phyloP scores from a whole-genome alignment of 1,140 invertebrate species.

The Berghia stephanieae region DNA sequence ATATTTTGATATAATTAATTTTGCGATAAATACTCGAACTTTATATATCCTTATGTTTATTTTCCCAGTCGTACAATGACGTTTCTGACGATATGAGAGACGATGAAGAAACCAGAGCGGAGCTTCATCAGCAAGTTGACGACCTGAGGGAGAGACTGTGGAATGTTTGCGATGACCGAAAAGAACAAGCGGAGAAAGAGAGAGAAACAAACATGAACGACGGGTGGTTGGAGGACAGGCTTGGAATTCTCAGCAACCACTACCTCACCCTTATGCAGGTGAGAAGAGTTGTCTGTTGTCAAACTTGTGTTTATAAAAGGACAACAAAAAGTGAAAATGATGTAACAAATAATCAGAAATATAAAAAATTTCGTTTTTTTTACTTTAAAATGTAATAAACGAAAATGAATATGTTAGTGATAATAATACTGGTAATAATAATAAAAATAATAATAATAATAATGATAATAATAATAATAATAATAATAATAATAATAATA shows the following conservation, averaged over 20 bases:
- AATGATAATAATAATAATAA: too few species aligned
- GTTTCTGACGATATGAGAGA: conserved; percentile 66
- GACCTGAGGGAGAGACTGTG: conserved; percentile 65
- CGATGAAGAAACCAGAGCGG: conserved; percentile 65
- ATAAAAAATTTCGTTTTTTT: too few species aligned
- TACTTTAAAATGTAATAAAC: too few species aligned
- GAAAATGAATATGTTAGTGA: too few species aligned
- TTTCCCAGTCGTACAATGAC: conserved; percentile 63
- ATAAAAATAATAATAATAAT: too few species aligned
- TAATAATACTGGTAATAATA: too few species aligned
- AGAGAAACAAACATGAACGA: conserved; percentile 60
- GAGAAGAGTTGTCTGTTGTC: not conserved
- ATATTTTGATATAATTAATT: too few species aligned
- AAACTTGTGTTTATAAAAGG: not conserved
- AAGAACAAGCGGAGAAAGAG: conserved; percentile 65
- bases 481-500: too few species aligned
- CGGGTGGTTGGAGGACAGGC: conserved; percentile 66
- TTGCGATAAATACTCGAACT: too few species aligned
- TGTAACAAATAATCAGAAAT: too few species aligned
- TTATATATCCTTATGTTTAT: not conserved
- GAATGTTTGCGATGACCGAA: conserved; percentile 66
- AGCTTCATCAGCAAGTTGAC: conserved; percentile 66
- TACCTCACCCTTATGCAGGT: conserved; percentile 66
- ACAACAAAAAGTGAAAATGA: too few species aligned
- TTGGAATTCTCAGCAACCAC: conserved; percentile 65